phyloP scores from a whole-genome alignment of 2,113 vertebrate genomes.

The Tricholaema leucomelas region DNA sequence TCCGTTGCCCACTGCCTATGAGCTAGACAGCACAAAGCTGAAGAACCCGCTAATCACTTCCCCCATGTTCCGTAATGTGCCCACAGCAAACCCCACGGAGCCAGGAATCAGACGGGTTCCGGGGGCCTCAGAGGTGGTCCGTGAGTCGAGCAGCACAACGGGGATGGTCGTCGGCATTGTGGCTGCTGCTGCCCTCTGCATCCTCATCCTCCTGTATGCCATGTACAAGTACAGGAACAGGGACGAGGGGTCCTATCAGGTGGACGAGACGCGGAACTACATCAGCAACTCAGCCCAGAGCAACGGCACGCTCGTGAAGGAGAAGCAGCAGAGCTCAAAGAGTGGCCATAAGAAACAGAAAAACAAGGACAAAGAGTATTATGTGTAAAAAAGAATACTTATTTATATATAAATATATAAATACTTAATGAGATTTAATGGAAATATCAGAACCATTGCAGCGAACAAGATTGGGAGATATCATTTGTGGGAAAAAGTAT shows the following conservation, averaged over 20 bases:
- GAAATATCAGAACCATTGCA: slow-evolving; percentile 73
- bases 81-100: slow-evolving; percentile 99
- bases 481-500: slow-evolving; percentile 79
- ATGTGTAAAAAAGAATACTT: slow-evolving; percentile 87
- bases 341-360: slow-evolving; percentile 97
- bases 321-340: slow-evolving; percentile 96
- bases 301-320: slow-evolving; percentile 95
- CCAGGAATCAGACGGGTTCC: slow-evolving; percentile 97
- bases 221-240: slow-evolving; percentile 99
- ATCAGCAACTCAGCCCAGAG: slow-evolving; percentile 99
- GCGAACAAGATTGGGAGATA: slow-evolving; percentile 79
- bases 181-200: slow-evolving; percentile 99
- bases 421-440: slow-evolving; percentile 65
- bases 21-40: slow-evolving; percentile 98
- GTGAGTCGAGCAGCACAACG: slow-evolving; percentile 99
- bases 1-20: slow-evolving; percentile 99
- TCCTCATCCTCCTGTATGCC: slow-evolving; percentile 99
- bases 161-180: slow-evolving; percentile 99
- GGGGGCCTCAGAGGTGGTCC: slow-evolving; percentile 99
- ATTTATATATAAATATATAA: slow-evolving; percentile 73
- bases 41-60: slow-evolving; percentile 99
- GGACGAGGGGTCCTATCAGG: slow-evolving; percentile 99
- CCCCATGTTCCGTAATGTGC: slow-evolving; percentile 99
- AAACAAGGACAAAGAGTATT: slow-evolving; percentile 99
- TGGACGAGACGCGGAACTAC: slow-evolving; percentile 99